These are phyloP conservation scores for Sycobia sp. DNA, from an alignment of 1,140 invertebrate species.

Conservation along the genomic window DNA sequence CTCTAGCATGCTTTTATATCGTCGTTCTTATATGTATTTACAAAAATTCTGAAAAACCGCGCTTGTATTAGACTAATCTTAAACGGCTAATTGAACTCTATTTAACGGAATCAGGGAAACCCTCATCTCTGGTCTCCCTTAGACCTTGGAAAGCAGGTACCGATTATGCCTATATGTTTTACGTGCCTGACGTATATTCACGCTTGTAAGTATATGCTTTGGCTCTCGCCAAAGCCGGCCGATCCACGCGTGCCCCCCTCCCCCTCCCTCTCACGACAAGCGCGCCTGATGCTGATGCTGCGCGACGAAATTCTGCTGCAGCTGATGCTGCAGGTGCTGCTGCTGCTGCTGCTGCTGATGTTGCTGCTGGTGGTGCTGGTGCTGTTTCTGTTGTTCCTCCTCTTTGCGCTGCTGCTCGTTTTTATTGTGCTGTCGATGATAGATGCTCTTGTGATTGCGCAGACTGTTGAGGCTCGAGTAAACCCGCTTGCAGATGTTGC, in stretches of 20 bases:
- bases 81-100: constrained; percentile 18
- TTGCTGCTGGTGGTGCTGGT: constrained; percentile 13
- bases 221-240: no score
- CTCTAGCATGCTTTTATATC: not conserved
- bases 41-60: constrained; percentile 4
- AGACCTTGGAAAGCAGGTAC: constrained; percentile 20
- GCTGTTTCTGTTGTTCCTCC: constrained; percentile 42
- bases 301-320: not conserved
- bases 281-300: constrained; percentile 11
- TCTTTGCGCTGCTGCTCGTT: constrained; percentile 56
- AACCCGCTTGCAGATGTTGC: constrained; percentile 86
- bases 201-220: no score
- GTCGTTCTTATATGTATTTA: constrained; percentile 21
- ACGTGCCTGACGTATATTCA: no score
- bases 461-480: constrained; percentile 87
- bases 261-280: no score
- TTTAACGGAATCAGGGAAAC: not conserved
- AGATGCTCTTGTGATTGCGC: constrained; percentile 87
- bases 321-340: constrained; percentile 21
- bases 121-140: not conserved
- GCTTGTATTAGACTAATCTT: constrained; percentile 16
- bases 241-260: no score
- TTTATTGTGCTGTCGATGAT: constrained; percentile 70
- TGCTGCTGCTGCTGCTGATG: constrained; percentile 37
- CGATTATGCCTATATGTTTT: no score